Evolutionary conservation across 2,113 vertebrate genomes (phyloP).

Genomic region (Catagonus wagneri): DNA sequence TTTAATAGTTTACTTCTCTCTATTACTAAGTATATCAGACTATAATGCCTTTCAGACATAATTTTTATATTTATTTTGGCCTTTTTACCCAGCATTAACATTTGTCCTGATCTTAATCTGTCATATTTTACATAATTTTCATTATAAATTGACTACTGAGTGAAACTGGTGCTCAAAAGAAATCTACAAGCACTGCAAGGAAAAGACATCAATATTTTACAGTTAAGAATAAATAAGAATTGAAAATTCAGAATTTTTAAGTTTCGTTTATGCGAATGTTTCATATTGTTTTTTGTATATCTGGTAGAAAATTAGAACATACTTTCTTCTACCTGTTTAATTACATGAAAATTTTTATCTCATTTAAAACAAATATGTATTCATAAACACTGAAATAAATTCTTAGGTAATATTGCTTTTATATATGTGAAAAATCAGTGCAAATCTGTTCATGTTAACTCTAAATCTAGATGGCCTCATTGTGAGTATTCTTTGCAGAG

Average conservation of each 20-base stretch:
- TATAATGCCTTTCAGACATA: constrained; percentile 63
- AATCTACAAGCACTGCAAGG: constrained; percentile 41
- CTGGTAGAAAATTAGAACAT: constrained; percentile 32
- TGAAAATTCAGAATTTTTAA: constrained; percentile 51
- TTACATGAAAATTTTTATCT: neutral
- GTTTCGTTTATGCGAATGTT: neutral
- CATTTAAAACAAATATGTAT: constrained; percentile 11
- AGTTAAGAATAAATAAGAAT: constrained; percentile 61
- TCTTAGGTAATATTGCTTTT: constrained; percentile 41
- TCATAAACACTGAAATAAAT: neutral
- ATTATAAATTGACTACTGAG: constrained; percentile 56
- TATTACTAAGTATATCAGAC: constrained; percentile 66
- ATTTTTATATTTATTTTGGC: constrained; percentile 67
- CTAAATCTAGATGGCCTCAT: neutral
- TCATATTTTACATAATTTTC: constrained; percentile 65
- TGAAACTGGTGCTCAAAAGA: constrained; percentile 49
- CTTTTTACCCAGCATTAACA: constrained; percentile 69
- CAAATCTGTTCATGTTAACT: neutral
- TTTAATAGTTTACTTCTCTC: constrained; percentile 69
- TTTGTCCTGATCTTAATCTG: constrained; percentile 71
- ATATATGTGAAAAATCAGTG: neutral
- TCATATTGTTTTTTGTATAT: constrained; percentile 23
- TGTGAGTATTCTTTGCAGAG: constrained; percentile 38
- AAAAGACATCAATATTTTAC: constrained; percentile 39
- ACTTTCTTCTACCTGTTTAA: neutral